A percentile compares a stretch with the other conserved stretches of the same genome.
phyloP scores from a whole-genome alignment of 2,797 vertebrate species.

The Euthynnus affinis region DNA sequence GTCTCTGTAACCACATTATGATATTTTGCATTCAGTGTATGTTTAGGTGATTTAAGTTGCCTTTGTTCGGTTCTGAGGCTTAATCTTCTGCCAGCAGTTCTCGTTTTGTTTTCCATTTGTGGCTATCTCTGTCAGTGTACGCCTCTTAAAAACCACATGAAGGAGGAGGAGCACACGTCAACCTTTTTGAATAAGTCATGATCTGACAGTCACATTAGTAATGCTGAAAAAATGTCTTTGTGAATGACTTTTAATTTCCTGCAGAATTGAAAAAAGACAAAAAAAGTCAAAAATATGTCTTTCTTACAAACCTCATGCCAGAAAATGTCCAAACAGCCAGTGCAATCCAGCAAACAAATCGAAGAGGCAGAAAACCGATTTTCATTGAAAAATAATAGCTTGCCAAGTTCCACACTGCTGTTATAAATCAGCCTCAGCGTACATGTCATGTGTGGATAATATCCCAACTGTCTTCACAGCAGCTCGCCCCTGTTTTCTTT shows the following conservation, averaged over 20 bases:
- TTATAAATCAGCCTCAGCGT: slow-evolving; percentile 65
- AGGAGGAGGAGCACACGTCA: background rate
- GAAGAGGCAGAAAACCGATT: slow-evolving; percentile 44
- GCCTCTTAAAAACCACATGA: slow-evolving; percentile 20
- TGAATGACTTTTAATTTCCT: slow-evolving; percentile 47
- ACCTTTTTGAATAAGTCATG: slow-evolving; percentile 5
- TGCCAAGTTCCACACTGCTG: slow-evolving; percentile 66
- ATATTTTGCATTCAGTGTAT: background rate
- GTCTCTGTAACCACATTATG: slow-evolving; percentile 4
- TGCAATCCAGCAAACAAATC: slow-evolving; percentile 34
- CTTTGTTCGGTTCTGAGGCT: slow-evolving; percentile 8
- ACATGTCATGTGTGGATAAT: slow-evolving; percentile 68
- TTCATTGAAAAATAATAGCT: slow-evolving; percentile 58
- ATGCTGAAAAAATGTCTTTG: slow-evolving; percentile 13
- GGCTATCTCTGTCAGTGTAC: slow-evolving; percentile 11
- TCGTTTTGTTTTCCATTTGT: slow-evolving; percentile 35
- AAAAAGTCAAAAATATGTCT: slow-evolving; percentile 2
- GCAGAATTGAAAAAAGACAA: slow-evolving; percentile 26
- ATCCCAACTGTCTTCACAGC: slow-evolving; percentile 71
- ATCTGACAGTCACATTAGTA: slow-evolving; percentile 16
- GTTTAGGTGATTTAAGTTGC: background rate
- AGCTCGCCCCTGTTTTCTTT: slow-evolving; percentile 60
- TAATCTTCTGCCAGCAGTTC: slow-evolving; percentile 24
- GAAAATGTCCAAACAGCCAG: slow-evolving; percentile 33
- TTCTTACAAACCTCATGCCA: slow-evolving; percentile 9